phyloP scores from a whole-genome alignment of 2,888 invertebrate species.

The Horisme vitalbata region DNA sequence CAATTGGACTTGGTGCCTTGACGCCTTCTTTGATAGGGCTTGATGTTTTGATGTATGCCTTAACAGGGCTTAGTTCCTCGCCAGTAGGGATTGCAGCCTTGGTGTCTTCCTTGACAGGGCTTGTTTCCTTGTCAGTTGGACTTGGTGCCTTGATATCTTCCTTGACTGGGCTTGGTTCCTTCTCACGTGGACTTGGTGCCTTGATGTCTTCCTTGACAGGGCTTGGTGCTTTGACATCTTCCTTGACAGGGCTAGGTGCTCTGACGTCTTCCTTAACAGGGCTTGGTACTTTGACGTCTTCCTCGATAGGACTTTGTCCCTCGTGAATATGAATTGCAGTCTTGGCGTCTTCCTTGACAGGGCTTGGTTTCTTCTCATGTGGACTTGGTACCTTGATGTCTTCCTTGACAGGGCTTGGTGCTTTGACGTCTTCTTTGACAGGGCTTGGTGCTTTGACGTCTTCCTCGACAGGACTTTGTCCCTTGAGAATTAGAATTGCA shows the following conservation, averaged over 20 bases:
- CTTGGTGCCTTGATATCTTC: background rate
- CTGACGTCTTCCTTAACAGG: background rate
- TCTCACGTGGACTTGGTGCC: background rate
- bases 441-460: slow-evolving; percentile 8
- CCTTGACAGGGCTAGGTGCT: background rate
- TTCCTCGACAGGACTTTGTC: too few species aligned
- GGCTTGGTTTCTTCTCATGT: slow-evolving; percentile 13
- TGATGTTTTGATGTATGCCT: background rate
- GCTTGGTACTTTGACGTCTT: slow-evolving; percentile 2
- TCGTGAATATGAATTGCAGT: background rate
- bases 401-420: slow-evolving; percentile 19
- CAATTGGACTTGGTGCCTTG: background rate
- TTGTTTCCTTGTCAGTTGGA: background rate
- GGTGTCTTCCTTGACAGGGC: too few species aligned
- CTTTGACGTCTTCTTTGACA: slow-evolving; percentile 17
- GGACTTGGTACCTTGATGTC: slow-evolving; percentile 9
- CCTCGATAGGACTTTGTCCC: slow-evolving; percentile 14
- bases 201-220: background rate
- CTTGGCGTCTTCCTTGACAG: background rate
- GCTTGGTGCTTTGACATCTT: slow-evolving; percentile 4
- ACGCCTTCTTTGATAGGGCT: slow-evolving; percentile 6
- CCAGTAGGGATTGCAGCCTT: background rate
- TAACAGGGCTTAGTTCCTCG: background rate
- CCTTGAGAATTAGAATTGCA: too few species aligned
- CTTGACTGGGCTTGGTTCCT: background rate